Percentiles rank a stretch among this genome's conserved stretches.
These are phyloP conservation scores for Periplaneta americana DNA, from an alignment of 1,140 invertebrate species.

Conservation along the genomic window DNA sequence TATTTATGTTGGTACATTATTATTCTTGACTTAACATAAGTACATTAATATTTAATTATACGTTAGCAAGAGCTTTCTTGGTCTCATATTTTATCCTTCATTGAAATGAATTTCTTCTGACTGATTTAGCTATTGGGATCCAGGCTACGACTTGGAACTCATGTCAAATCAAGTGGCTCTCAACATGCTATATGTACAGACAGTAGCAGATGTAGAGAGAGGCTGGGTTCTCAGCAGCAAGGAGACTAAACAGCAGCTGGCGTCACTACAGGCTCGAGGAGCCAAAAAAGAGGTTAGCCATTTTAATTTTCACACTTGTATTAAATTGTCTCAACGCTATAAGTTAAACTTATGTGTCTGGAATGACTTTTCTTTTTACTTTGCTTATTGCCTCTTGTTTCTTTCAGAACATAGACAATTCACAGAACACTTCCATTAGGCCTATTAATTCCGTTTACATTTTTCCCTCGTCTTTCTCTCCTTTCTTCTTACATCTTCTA, in stretches of 20 bases:
- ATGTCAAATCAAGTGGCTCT: conserved; percentile 73
- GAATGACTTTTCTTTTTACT: too few relatives aligned
- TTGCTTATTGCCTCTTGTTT: too few relatives aligned
- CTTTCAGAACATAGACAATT: too few relatives aligned
- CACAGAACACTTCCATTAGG: too few relatives aligned
- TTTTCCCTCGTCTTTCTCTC: too few relatives aligned
- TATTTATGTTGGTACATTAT: not conserved
- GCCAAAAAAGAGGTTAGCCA: conserved; percentile 73
- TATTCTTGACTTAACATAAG: not conserved
- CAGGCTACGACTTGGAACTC: conserved; percentile 72
- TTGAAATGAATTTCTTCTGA: too few relatives aligned
- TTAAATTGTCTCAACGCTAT: too few relatives aligned
- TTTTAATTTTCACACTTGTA: not conserved
- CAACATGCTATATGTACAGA: conserved; percentile 85
- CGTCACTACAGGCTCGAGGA: conserved; percentile 62
- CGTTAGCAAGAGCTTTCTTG: too few relatives aligned
- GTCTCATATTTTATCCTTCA: too few relatives aligned
- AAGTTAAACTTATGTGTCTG: too few relatives aligned
- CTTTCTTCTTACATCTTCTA: too few relatives aligned
- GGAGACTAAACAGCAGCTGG: conserved; percentile 63
- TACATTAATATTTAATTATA: not conserved
- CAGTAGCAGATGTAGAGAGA: conserved; percentile 75
- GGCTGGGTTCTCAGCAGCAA: conserved; percentile 74
- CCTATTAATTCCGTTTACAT: too few relatives aligned
- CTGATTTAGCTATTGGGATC: conserved; percentile 79